These are phyloP conservation scores for Zosterops japonicus DNA, from an alignment of 2,113 vertebrate genomes.

Conservation along the genomic window DNA sequence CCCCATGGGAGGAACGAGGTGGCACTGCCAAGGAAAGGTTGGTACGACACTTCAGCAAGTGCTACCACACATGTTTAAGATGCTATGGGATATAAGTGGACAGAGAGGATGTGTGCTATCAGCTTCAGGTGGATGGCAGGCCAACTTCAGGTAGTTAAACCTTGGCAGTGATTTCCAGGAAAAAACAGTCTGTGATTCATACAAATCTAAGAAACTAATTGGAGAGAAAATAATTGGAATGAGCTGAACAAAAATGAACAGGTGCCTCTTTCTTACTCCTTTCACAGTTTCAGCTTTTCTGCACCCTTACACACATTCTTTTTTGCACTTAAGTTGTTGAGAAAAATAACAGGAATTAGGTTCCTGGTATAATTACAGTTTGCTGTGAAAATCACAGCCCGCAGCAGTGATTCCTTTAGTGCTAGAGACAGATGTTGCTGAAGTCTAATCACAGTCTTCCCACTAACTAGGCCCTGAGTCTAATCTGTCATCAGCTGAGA, in stretches of 20 bases:
- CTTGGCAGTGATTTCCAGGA: background rate
- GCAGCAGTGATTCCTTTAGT: slow-evolving; percentile 41
- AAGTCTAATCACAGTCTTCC: slow-evolving; percentile 40
- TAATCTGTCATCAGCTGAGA: slow-evolving; percentile 57
- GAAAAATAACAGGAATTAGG: slow-evolving; percentile 33
- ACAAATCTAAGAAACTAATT: background rate
- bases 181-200: background rate
- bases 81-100: background rate
- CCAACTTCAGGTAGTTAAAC: background rate
- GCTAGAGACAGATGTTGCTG: slow-evolving; percentile 38
- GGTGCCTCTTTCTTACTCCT: background rate
- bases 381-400: slow-evolving; percentile 26
- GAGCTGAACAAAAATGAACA: background rate
- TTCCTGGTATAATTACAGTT: slow-evolving; percentile 37
- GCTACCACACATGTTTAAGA: background rate
- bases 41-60: background rate
- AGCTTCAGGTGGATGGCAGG: background rate
- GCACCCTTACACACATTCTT: background rate
- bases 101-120: background rate
- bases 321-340: background rate
- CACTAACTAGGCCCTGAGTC: slow-evolving; percentile 32
- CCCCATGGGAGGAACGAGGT: background rate
- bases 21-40: background rate
- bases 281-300: background rate
- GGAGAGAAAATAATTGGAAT: background rate